Evolutionary conservation across 1,140 invertebrate genomes (phyloP).

Genomic region (Harlomillsia oculata): DNA sequence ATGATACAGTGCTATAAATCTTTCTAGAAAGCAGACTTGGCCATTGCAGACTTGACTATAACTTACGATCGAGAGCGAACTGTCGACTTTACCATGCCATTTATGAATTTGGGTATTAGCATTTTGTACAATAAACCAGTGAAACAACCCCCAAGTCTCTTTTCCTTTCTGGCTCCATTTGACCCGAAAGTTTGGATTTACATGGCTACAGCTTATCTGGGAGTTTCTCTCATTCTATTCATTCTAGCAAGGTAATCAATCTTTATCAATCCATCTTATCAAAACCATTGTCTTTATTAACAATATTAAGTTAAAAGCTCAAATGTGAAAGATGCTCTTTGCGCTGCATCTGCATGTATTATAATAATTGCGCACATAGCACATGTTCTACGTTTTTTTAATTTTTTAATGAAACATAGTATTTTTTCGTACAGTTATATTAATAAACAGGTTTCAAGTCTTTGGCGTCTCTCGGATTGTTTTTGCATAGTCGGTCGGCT

Average conservation of each 20-base stretch:
- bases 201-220: conserved; percentile 46
- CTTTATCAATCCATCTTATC: too few species aligned
- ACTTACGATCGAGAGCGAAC: conserved; percentile 42
- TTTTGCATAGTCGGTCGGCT: too few species aligned
- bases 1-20: background rate
- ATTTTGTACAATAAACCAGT: conserved; percentile 46
- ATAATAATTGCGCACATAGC: too few species aligned
- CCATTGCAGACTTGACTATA: conserved; percentile 45
- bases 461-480: too few species aligned
- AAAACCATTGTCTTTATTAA: background rate
- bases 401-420: too few species aligned
- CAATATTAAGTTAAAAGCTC: background rate
- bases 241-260: conserved; percentile 44
- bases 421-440: too few species aligned
- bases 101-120: conserved; percentile 39
- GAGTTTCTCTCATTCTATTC: conserved; percentile 48
- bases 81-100: conserved; percentile 43
- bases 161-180: conserved; percentile 48
- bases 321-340: too few species aligned
- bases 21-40: conserved; percentile 46
- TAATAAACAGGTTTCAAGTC: too few species aligned
- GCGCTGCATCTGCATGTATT: too few species aligned
- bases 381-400: too few species aligned
- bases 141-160: conserved; percentile 43
- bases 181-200: conserved; percentile 49